Evolutionary conservation across 2,797 vertebrate species (phyloP).

Genomic region (Falco columbarius): DNA sequence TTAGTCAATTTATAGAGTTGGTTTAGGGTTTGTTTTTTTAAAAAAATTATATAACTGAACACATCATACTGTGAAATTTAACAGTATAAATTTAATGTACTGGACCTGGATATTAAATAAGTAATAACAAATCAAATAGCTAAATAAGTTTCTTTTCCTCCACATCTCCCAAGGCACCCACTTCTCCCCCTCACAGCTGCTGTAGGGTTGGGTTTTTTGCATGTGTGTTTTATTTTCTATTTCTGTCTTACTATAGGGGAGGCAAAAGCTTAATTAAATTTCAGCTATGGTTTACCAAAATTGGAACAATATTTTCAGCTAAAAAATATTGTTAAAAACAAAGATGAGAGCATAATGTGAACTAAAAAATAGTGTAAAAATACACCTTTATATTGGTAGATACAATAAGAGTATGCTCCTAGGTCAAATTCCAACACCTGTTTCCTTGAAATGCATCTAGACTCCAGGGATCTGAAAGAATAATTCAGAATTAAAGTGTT

Average conservation of each 20-base stretch:
- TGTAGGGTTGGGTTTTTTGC: not conserved
- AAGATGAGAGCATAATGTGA: slow-evolving; percentile 21
- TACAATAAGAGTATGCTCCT: not conserved
- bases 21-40: not conserved
- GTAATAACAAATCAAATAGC: not conserved
- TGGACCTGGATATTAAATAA: slow-evolving; percentile 27
- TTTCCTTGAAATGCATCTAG: not conserved
- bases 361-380: not conserved
- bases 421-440: not conserved
- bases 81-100: not conserved
- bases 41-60: not conserved
- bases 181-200: slow-evolving; percentile 7
- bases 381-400: not conserved
- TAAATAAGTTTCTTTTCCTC: slow-evolving; percentile 33
- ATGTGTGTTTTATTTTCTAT: not conserved
- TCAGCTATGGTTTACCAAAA: slow-evolving; percentile 49
- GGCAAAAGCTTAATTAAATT: slow-evolving; percentile 59
- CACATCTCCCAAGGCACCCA: slow-evolving; percentile 25
- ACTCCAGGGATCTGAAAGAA: not conserved
- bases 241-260: not conserved
- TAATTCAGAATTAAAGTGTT: not conserved
- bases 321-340: slow-evolving; percentile 46
- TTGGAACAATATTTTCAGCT: slow-evolving; percentile 38
- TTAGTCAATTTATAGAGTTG: not conserved
- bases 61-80: not conserved